Evolutionary conservation across 2,797 vertebrate genomes (phyloP).

Genomic region (Stomatorhinus walkeri): DNA sequence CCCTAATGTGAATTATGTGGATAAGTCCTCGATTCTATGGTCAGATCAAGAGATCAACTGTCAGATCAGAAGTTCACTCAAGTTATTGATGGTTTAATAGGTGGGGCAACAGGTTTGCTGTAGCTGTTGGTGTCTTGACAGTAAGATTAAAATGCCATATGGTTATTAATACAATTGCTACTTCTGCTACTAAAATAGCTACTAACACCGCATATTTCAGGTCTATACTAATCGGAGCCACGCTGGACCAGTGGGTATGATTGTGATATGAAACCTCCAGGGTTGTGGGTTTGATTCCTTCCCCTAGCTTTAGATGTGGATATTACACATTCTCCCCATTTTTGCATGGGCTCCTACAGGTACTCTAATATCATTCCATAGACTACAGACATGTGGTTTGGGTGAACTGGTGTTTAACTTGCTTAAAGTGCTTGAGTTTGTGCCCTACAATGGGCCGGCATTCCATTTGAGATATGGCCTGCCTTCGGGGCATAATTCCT

Average conservation of each 20-base stretch:
- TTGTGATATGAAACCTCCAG: not conserved
- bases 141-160: not conserved
- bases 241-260: not conserved
- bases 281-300: not conserved
- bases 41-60: not conserved
- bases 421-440: not conserved
- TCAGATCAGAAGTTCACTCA: not conserved
- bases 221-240: not conserved
- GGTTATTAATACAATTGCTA: not conserved
- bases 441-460: not conserved
- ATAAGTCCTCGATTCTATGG: not conserved
- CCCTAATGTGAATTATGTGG: constrained; percentile 1
- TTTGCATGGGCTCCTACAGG: not conserved
- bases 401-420: not conserved
- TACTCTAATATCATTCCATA: not conserved
- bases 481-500: not conserved
- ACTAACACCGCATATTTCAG: not conserved
- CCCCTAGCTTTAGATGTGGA: not conserved
- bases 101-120: not conserved
- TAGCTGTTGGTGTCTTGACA: not conserved
- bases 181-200: not conserved
- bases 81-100: not conserved
- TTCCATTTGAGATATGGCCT: not conserved
- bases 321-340: not conserved
- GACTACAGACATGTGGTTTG: not conserved